phyloP scores from a whole-genome alignment of 2,888 invertebrate species.

The Smittia sp. region DNA sequence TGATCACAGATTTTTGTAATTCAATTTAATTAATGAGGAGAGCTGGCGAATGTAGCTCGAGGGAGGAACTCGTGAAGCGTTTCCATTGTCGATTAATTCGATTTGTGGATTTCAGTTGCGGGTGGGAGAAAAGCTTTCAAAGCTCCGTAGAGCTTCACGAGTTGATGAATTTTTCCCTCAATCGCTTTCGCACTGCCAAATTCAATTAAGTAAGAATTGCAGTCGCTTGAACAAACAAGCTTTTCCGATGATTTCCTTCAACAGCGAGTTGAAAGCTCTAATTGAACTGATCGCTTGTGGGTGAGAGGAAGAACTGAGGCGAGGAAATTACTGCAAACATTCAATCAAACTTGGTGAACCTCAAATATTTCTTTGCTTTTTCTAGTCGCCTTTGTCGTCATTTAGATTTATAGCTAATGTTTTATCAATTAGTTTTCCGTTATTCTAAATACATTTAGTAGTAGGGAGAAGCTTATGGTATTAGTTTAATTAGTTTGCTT shows the following conservation, averaged over 20 bases:
- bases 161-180: too few species aligned
- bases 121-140: too few species aligned
- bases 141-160: too few species aligned
- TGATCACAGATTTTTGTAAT: conserved; percentile 18
- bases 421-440: conserved; percentile 11
- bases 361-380: neutral
- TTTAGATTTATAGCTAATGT: neutral
- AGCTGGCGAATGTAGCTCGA: too few species aligned
- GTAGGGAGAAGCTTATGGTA: conserved; percentile 29
- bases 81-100: too few species aligned
- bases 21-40: neutral
- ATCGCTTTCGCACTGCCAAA: too few species aligned
- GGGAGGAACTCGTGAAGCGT: neutral
- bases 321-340: neutral
- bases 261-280: neutral
- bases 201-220: too few species aligned
- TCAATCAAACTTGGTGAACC: neutral
- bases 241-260: too few species aligned
- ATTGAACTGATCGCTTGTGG: neutral
- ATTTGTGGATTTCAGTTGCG: too few species aligned
- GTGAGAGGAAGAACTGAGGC: neutral
- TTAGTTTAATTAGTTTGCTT: conserved; percentile 37
- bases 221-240: too few species aligned
- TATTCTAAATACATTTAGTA: conserved; percentile 14
- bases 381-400: neutral